These are phyloP conservation scores for Platycheirus albimanus DNA, from an alignment of 2,888 invertebrate species.

Conservation along the genomic window DNA sequence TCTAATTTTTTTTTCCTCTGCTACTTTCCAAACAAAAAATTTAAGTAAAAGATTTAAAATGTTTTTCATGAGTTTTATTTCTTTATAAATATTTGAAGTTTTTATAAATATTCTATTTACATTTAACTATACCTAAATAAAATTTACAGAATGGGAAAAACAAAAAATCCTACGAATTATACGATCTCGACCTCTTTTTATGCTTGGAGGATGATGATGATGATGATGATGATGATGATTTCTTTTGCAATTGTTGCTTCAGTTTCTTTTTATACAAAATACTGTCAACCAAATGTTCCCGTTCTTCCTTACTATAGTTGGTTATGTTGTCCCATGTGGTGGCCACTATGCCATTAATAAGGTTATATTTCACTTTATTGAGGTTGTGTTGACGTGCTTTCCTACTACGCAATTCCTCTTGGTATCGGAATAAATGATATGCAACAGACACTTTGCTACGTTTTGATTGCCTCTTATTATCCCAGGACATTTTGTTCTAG, in stretches of 20 bases:
- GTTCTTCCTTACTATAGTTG: conserved; percentile 32
- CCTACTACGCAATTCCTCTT: conserved; percentile 18
- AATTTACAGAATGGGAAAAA: no score
- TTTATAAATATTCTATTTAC: no score
- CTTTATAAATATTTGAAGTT: no score
- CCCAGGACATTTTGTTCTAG: background rate
- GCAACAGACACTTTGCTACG: conserved; percentile 2
- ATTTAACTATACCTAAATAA: no score
- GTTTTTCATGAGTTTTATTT: no score
- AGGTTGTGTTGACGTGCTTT: background rate
- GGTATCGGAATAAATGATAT: conserved; percentile 31
- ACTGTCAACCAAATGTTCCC: conserved; percentile 29
- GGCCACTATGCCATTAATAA: conserved; percentile 12
- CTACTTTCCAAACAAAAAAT: no score
- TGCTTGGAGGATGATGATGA: background rate
- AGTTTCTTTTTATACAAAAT: conserved; percentile 27
- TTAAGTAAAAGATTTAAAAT: no score
- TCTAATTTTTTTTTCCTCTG: no score
- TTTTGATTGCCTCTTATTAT: background rate
- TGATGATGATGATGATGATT: no score
- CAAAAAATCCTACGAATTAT: no score
- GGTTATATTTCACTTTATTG: conserved; percentile 5
- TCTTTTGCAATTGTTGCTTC: background rate
- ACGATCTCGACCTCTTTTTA: background rate
- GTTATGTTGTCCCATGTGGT: conserved; percentile 24